These are phyloP conservation scores for Laspeyria flexula DNA, from an alignment of 2,888 invertebrate species.

Conservation along the genomic window DNA sequence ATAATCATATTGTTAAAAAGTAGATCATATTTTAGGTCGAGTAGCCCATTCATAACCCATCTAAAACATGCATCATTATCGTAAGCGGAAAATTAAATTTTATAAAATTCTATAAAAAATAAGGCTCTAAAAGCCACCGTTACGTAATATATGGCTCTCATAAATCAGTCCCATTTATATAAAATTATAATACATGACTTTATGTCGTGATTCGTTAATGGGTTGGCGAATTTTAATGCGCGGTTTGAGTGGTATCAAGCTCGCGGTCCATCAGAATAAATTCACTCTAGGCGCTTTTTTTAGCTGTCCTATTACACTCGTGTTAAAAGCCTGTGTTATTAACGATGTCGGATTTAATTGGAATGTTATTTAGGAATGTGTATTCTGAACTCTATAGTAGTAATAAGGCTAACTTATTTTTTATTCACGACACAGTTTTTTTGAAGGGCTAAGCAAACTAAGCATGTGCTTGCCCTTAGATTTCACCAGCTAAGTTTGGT, in stretches of 20 bases:
- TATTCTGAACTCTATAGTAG: too few species aligned
- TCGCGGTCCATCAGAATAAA: conserved; percentile 37
- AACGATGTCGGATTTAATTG: not conserved
- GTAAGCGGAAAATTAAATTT: not conserved
- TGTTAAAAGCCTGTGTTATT: conserved; percentile 15
- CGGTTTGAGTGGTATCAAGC: conserved; percentile 27
- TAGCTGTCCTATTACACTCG: conserved; percentile 27
- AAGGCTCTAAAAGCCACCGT: not conserved
- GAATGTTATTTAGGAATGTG: not conserved
- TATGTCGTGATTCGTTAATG: conserved; percentile 46
- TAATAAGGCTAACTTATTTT: too few species aligned
- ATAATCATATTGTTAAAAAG: not conserved
- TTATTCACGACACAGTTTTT: too few species aligned
- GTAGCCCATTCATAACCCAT: not conserved
- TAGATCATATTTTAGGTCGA: not conserved
- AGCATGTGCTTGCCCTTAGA: too few species aligned
- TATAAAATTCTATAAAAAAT: not conserved
- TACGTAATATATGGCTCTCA: not conserved
- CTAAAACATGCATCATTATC: not conserved
- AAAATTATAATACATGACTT: conserved; percentile 37
- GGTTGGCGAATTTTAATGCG: conserved; percentile 55
- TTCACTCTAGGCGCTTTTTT: conserved; percentile 38
- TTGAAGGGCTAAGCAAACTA: too few species aligned
- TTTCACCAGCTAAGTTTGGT: too few species aligned
- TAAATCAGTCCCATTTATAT: conserved; percentile 40